Percentiles rank a stretch among this genome's conserved stretches.
Conservation (phyloP, 2,113 vertebrate species). For the Zingel zingel region DNA sequence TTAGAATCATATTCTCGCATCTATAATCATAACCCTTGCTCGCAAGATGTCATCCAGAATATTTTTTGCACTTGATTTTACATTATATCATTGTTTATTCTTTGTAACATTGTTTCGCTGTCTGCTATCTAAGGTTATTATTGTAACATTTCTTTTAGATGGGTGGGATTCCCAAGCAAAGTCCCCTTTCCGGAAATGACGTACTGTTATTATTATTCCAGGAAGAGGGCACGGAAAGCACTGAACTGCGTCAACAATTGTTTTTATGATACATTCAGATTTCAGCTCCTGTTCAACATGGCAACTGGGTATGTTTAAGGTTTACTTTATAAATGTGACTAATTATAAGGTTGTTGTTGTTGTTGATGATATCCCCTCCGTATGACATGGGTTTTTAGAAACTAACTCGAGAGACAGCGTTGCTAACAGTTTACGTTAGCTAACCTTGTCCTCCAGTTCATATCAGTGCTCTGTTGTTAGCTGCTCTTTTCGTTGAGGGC, state of each 20-base stretch:
- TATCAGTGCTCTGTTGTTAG: constrained; percentile 15
- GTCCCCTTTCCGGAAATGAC: constrained; percentile 70
- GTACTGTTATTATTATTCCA: constrained; percentile 82
- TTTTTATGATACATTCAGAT: constrained; percentile 59
- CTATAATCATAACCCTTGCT: too few species aligned
- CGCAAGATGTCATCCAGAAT: not conserved
- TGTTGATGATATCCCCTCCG: not conserved
- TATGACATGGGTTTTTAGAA: constrained; percentile 38
- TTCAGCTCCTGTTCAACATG: constrained; percentile 60
- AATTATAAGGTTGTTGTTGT: not conserved
- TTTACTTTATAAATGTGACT: not conserved
- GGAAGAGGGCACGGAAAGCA: constrained; percentile 79
- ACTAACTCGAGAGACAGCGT: constrained; percentile 8
- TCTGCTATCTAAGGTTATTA: not conserved
- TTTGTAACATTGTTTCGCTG: not conserved
- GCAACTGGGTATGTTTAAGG: constrained; percentile 68
- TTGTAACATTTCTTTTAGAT: not conserved
- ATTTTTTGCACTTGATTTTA: not conserved
- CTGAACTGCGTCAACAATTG: constrained; percentile 86
- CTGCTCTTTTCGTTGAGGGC: constrained; percentile 10
- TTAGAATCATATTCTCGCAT: not conserved
- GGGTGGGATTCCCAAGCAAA: constrained; percentile 22
- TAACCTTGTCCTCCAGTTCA: constrained; percentile 65
- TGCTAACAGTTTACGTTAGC: constrained; percentile 63
- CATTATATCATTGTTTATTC: not conserved